Base-by-base conservation (phyloP, 2,888 invertebrate genomes). In the Drosophila cognata region DNA sequence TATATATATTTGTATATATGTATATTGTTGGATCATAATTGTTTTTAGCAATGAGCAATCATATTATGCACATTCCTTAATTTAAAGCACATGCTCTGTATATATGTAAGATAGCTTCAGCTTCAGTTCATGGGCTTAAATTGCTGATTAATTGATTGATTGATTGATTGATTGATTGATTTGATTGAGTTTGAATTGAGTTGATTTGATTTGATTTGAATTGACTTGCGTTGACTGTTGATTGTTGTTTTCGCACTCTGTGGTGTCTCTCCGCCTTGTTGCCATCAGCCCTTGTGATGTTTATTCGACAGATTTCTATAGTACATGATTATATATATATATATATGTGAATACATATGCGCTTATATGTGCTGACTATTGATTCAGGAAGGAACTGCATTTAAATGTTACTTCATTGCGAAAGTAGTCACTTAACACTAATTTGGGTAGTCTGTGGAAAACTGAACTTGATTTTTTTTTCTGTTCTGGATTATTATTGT, bases 121-220 rank as follows among this genome's bases (percentile, higher is more conserved):
- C 77, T 74, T 35, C 7, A 55, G 21, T 43, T 53, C 31, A 56
- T 51, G 5, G 31, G 43, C 66, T 48, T 57, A 11, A 35, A 64
- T 53, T 41, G 33, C 36, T 33, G 38, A 29, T 72, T 72, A 58
- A 71, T 71, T 66, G 68, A 69, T 67, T 74, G 66, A 61, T 55
- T 73, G 41, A 66, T 70, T 71, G 48, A 35, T 41, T 41, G 41
- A 38, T 16, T 36, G 16, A 36, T 33, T 33, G 35, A 35, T 36
- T 41, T 41, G 41, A 41, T 10, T 41, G n/a, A 35, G 35, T 35
- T 35, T 35, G 11, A 35, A n/a, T n/a, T 41, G 41, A 35, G n/a
- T 73, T 74, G 35, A 74, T 59, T 73, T 67, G 48, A 59, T 60
- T 71, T 18, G 57, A 63, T n/a, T 63, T 71, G 68, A 52, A 53